These are phyloP conservation scores for Dreissena rostriformis DNA, from an alignment of 1,140 invertebrate species.

Conservation along the genomic window DNA sequence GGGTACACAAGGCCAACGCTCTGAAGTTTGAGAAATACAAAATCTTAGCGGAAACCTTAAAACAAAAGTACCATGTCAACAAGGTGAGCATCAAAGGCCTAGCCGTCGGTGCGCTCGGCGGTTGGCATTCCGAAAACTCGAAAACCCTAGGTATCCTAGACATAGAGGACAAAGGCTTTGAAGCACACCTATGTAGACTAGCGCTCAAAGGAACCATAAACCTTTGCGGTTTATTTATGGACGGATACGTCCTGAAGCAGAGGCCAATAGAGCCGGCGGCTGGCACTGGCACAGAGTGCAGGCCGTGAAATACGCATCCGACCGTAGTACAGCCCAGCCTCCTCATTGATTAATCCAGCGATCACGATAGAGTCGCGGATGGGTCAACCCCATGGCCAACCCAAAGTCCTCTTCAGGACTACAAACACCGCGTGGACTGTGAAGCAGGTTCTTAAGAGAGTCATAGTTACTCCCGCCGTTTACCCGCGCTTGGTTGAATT, in stretches of 20 bases:
- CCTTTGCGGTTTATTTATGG: too few species aligned
- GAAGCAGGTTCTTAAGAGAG: constrained; percentile 75
- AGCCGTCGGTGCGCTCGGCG: constrained; percentile 29
- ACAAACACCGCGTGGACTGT: too few species aligned
- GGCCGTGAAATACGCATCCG: too few species aligned
- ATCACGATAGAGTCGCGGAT: too few species aligned
- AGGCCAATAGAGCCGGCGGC: too few species aligned
- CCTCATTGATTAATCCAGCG: too few species aligned
- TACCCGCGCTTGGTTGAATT: constrained; percentile 88
- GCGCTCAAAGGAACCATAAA: constrained; percentile 33
- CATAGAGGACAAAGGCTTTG: constrained; percentile 30
- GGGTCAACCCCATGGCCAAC: too few species aligned
- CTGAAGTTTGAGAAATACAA: background rate
- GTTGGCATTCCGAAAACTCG: constrained; percentile 26
- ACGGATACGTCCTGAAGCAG: too few species aligned
- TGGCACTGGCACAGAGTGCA: too few species aligned
- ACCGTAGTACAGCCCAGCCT: too few species aligned
- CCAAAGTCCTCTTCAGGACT: too few species aligned
- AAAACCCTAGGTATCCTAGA: constrained; percentile 3
- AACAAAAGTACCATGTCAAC: background rate
- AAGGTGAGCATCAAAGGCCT: background rate
- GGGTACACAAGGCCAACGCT: constrained; percentile 16
- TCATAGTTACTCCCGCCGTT: constrained; percentile 92
- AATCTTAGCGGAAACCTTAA: background rate
- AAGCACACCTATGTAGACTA: constrained; percentile 19